Evolutionary conservation across 2,113 vertebrate genomes (phyloP).

Genomic region (Himantopus leucocephalus): DNA sequence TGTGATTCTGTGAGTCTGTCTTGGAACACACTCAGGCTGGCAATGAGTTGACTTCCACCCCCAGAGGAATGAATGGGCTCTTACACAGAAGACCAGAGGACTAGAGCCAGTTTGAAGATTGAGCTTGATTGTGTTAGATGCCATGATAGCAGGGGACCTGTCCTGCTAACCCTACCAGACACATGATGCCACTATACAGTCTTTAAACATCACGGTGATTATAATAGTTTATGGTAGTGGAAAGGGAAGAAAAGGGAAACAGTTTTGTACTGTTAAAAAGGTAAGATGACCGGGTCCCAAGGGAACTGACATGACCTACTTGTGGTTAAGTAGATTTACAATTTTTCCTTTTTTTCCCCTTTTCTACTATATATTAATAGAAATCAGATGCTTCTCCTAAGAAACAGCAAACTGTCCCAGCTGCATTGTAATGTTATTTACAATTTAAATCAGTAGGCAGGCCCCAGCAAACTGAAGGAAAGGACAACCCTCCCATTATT

Average conservation of each 20-base stretch:
- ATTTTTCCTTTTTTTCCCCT: neutral
- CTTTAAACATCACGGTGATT: neutral
- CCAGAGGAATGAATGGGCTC: neutral
- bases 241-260: neutral
- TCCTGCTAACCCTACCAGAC: neutral
- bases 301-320: neutral
- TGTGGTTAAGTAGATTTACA: neutral
- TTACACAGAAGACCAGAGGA: neutral
- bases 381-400: neutral
- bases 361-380: neutral
- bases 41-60: neutral
- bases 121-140: neutral
- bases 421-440: neutral
- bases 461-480: neutral
- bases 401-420: neutral
- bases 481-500: conserved; percentile 20
- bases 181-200: neutral
- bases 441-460: neutral
- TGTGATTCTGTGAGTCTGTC: neutral
- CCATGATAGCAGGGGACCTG: neutral
- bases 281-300: neutral
- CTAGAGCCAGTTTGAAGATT: neutral
- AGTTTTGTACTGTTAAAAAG: neutral
- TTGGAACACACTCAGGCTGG: neutral
- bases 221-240: neutral